Base-by-base conservation (phyloP, 2,797 vertebrate species). In the Enteromius argenteus region DNA sequence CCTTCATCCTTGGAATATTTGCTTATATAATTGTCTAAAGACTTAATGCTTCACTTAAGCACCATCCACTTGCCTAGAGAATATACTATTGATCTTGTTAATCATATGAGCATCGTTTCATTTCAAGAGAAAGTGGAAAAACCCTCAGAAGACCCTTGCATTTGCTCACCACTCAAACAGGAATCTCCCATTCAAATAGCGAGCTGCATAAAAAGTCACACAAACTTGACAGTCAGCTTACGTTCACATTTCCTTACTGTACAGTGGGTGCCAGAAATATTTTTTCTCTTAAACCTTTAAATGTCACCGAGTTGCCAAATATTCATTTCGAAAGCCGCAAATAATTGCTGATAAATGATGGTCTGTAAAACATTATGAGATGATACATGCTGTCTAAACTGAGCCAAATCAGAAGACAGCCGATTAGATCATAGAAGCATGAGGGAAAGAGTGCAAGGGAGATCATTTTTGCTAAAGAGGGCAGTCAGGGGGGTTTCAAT, bases 381-480 rank as follows among this genome's bases (percentile, higher is more conserved):
- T 72, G 56, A 62, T 35, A 27, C 66, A n/a, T 23, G 17, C 17
- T 11, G 27, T 35, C 37, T 60, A 60, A 73, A 62, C 27, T 46
- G 42, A 51, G 62, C 42, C n/a, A 68, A 37, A 56, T 56, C 32
- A 17, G 37, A 69, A 39, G 14, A 75, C 46, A 32, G 73, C 15
- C 27, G 60, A 69, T 83, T 77, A 60, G 32, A 35, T n/a, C 13
- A 49, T 39, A 23, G 62, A 11, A 5, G 37, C 15, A 35, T 0
- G 35, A 56, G 17, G 7, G 23, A 68, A 56, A 56, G 23, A 37
- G 23, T 32, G 42, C 46, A 64, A 62, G 39, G 21, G 35, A 81
- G 73, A 56, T 81, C 0, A 49, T 85, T 21, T 83, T 78, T 78
- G 49, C 75, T 67, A 86, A 77, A 79, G 53, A 80, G 27, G 51